These are phyloP conservation scores for Anoura caudifer DNA, from an alignment of 2,113 vertebrate species.

Conservation along the genomic window DNA sequence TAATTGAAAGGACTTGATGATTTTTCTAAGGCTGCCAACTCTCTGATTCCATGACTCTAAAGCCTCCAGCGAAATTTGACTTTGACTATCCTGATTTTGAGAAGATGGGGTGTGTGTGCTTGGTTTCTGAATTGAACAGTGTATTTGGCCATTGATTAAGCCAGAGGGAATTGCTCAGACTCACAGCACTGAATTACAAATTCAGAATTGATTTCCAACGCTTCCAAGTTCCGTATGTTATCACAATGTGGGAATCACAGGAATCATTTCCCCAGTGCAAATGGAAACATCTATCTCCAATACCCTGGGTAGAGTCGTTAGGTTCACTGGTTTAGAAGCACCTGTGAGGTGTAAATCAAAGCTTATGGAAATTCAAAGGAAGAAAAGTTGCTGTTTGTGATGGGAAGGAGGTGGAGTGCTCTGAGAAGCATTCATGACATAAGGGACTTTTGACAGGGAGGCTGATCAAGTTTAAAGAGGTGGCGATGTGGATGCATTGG, in stretches of 20 bases:
- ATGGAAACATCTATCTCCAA: not conserved
- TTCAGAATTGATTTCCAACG: slow-evolving; percentile 42
- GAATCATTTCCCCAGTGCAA: not conserved
- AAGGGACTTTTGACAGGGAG: not conserved
- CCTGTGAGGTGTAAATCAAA: not conserved
- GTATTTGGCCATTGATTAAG: slow-evolving; percentile 53
- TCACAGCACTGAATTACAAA: not conserved
- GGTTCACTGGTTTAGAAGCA: not conserved
- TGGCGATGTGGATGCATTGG: not conserved
- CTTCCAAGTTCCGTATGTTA: not conserved
- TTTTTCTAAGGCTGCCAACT: not conserved
- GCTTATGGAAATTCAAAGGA: not conserved
- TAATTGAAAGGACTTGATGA: not conserved
- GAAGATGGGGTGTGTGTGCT: not conserved
- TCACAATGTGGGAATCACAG: not conserved
- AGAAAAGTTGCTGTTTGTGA: not conserved
- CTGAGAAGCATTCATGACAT: not conserved
- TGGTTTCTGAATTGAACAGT: not conserved
- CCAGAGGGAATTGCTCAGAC: slow-evolving; percentile 23
- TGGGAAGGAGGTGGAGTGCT: not conserved
- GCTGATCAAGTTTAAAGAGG: not conserved
- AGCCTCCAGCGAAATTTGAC: not conserved
- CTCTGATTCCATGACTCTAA: not conserved
- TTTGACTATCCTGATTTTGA: not conserved
- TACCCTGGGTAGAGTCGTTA: not conserved